These are phyloP conservation scores for Hapalemur alaotrensis DNA, from an alignment of 2,797 vertebrate species.

Conservation along the genomic window DNA sequence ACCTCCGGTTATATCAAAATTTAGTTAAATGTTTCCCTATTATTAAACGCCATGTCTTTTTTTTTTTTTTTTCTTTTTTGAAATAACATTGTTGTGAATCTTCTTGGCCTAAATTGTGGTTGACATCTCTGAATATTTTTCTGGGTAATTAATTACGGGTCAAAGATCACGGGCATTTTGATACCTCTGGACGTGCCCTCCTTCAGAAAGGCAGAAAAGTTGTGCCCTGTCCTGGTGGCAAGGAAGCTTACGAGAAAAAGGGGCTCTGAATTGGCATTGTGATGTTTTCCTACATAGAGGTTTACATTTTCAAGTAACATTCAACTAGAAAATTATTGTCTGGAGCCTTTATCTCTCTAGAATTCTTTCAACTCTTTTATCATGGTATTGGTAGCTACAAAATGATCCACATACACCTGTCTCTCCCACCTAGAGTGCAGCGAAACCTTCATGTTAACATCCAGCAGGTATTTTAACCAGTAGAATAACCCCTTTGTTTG, in stretches of 20 bases:
- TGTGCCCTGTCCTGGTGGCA: rapidly evolving
- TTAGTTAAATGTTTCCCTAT: not conserved
- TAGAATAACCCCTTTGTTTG: not conserved
- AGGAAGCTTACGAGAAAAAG: not conserved
- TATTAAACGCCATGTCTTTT: rapidly evolving
- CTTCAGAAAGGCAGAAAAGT: not conserved
- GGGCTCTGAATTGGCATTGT: rapidly evolving
- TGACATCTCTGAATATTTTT: not conserved
- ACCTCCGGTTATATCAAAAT: not conserved
- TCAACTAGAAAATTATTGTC: not conserved
- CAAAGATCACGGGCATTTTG: not conserved
- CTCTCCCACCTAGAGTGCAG: not conserved
- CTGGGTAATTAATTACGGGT: not conserved
- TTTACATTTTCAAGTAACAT: not conserved
- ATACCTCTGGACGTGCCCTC: too few relatives aligned
- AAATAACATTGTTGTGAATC: not conserved
- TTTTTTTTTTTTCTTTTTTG: not conserved
- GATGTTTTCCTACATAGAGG: too few relatives aligned
- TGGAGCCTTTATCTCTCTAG: not conserved
- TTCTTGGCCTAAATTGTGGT: not conserved
- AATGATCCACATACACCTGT: not conserved
- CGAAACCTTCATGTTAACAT: not conserved
- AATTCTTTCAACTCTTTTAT: not conserved
- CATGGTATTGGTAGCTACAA: too few relatives aligned
- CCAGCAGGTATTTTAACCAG: not conserved